Base-by-base conservation (phyloP, 2,888 invertebrate genomes). In the Fragum whitleyi region DNA sequence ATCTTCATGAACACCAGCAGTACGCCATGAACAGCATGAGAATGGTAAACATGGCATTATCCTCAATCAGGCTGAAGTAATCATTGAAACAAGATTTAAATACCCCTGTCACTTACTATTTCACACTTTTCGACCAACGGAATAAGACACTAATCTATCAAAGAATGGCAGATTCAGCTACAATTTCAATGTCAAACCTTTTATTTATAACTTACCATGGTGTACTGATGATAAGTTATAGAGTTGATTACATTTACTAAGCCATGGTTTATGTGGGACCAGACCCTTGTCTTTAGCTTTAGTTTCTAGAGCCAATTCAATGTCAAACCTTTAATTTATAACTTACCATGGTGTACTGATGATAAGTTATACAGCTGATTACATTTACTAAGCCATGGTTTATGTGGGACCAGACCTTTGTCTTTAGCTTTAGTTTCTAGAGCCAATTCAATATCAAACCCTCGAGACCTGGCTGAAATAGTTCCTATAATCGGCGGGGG, bases 371-470 rank as follows among this genome's bases (percentile, higher is more conserved):
- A 92, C 42, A 94, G 90, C 86, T 94, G 93, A 80, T 90, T 80
- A 85, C 93, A 93, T 80, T 93, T 93, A 51, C 90, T 89, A 5
- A 93, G 85, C 93, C 93, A 94, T 3, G 92, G 90, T 78, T 93
- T 93, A 83, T 92, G 92, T 0, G 93, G 88, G 16, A 93, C 86
- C 19, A 92, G 85, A 16, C 92, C 92, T 32, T 86, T 79, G 19
- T 93, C 93, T 55, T 87, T 83, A 9, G 92, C 91, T 69, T 92
- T 90, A 32, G 84, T 85, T 77, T 92, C 92, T 11, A 93, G 80
- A 6, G 90, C 88, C 21, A 86, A 32, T 74, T 92, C 92, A 47
- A 93, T 86, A 73, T 92, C 92, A 67, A 87, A 85, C 11, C 87
- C 86, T 3, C 91, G 79, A 0, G 89, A 82, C 39, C 88, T 83